These are phyloP conservation scores for Tinea pellionella DNA, from an alignment of 2,888 invertebrate species.

Conservation along the genomic window DNA sequence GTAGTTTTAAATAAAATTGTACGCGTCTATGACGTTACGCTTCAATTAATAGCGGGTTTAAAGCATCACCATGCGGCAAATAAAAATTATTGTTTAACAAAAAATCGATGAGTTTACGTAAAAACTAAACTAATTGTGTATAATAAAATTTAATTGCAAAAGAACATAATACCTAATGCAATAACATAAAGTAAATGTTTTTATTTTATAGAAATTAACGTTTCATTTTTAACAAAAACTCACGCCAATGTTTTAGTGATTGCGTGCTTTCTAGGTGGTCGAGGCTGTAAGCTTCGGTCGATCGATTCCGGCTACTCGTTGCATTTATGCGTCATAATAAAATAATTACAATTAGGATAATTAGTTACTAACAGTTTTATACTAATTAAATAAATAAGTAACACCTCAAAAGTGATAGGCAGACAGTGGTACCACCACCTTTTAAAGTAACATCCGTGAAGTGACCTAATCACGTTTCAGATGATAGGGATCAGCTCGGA, in stretches of 20 bases:
- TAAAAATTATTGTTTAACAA: too few relatives aligned
- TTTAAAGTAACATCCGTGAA: too few relatives aligned
- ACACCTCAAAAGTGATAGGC: too few relatives aligned
- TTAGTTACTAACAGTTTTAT: background rate
- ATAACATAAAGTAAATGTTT: background rate
- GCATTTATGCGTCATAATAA: conserved; percentile 4
- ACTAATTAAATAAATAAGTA: too few relatives aligned
- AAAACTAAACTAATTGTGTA: background rate
- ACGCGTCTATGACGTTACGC: too few relatives aligned
- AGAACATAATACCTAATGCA: background rate
- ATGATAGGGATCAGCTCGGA: too few relatives aligned
- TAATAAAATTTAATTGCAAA: background rate
- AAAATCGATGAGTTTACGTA: too few relatives aligned
- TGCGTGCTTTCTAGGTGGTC: conserved; percentile 57
- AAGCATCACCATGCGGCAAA: too few relatives aligned
- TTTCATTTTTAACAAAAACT: background rate
- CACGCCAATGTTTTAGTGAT: conserved; percentile 23
- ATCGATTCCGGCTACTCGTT: conserved; percentile 4
- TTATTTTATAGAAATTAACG: background rate
- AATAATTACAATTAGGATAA: background rate
- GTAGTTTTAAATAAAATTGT: too few relatives aligned
- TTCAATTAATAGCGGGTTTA: too few relatives aligned
- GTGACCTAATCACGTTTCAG: too few relatives aligned
- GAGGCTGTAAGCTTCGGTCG: conserved; percentile 41
- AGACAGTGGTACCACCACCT: too few relatives aligned